Percentiles rank a stretch among this genome's conserved stretches.
phyloP scores from a whole-genome alignment of 2,888 invertebrate species.

The Ochropacha duplaris region DNA sequence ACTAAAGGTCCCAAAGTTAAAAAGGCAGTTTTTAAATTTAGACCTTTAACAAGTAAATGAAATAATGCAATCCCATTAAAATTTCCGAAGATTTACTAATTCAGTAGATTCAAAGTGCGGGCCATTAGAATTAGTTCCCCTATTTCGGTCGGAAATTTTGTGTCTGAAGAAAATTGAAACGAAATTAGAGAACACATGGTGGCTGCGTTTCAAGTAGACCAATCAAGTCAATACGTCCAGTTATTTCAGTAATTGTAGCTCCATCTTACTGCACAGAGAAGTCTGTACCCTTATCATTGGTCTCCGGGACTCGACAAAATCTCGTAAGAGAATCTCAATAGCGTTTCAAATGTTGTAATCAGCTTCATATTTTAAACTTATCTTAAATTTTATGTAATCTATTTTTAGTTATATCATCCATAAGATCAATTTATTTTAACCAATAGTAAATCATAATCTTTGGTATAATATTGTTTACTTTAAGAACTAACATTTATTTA shows the following conservation, averaged over 20 bases:
- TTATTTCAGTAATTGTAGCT: constrained; percentile 38
- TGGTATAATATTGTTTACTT: too few relatives aligned
- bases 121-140: not conserved
- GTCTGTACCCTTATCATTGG: constrained; percentile 15
- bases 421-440: too few relatives aligned
- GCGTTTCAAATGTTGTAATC: too few relatives aligned
- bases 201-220: constrained; percentile 12
- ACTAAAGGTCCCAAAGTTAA: too few relatives aligned
- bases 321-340: not conserved
- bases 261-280: constrained; percentile 23
- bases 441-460: too few relatives aligned
- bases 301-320: not conserved
- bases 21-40: not conserved
- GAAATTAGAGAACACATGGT: not conserved
- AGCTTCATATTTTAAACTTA: too few relatives aligned
- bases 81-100: not conserved
- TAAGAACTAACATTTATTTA: too few relatives aligned
- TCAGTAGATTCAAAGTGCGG: not conserved
- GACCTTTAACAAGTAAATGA: not conserved
- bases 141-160: not conserved
- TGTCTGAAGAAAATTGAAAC: not conserved
- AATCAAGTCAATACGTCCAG: constrained; percentile 28
- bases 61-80: not conserved
- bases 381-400: too few relatives aligned
- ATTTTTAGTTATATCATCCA: too few relatives aligned